Evolutionary conservation across 2,113 vertebrate species (phyloP).

Genomic region (Polypterus bichir): DNA sequence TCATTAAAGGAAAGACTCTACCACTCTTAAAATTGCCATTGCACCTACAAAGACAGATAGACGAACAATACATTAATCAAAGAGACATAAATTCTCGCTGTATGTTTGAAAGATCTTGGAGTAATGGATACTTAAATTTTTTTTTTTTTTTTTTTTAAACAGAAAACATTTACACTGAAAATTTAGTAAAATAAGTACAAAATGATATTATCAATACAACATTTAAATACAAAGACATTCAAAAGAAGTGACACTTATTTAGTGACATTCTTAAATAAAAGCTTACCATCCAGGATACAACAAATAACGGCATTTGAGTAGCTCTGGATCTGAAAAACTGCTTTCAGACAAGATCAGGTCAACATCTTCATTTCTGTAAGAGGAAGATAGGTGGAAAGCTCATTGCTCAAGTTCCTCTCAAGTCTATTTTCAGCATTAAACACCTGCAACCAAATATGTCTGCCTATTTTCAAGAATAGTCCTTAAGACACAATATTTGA

Average conservation of each 20-base stretch:
- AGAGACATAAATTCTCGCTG: conserved; percentile 19
- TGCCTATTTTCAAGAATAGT: too few relatives aligned
- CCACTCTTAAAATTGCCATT: conserved; percentile 70
- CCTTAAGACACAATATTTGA: too few relatives aligned
- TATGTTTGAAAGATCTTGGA: background rate
- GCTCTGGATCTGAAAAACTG: conserved; percentile 70
- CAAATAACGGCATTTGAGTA: conserved; percentile 80
- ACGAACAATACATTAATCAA: conserved; percentile 12
- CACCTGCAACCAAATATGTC: too few relatives aligned
- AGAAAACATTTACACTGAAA: too few relatives aligned
- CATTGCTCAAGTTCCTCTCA: too few relatives aligned
- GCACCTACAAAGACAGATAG: conserved; percentile 45
- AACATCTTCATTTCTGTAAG: conserved; percentile 75
- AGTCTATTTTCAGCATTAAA: too few relatives aligned
- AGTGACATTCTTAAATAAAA: conserved; percentile 8
- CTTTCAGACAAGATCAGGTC: conserved; percentile 75
- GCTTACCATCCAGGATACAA: conserved; percentile 90
- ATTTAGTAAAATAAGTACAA: too few relatives aligned
- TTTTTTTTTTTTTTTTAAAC: too few relatives aligned
- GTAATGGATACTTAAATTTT: too few relatives aligned
- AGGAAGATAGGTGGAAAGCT: conserved; percentile 15
- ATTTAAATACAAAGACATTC: too few relatives aligned
- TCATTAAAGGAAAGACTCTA: conserved; percentile 58
- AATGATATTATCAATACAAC: too few relatives aligned
- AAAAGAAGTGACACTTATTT: too few relatives aligned